Evolutionary conservation across 1,140 invertebrate genomes (phyloP).

Genomic region (Neuroterus valhalla): DNA sequence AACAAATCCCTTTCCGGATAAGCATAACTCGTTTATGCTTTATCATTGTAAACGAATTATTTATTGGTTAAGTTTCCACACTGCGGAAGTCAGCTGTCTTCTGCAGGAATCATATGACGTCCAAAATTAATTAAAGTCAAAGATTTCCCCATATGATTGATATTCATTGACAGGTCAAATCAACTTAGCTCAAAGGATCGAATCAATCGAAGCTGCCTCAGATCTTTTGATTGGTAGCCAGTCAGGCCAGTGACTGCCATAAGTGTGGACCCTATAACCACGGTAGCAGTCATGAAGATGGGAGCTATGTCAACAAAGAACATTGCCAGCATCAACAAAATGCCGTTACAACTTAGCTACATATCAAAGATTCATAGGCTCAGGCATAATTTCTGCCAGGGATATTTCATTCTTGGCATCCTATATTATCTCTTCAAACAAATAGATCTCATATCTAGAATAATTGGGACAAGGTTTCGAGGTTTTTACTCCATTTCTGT

Average conservation of each 20-base stretch:
- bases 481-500: too few species aligned
- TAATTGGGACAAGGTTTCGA: too few species aligned
- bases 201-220: not conserved
- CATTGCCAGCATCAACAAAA: conserved; percentile 63
- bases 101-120: too few species aligned
- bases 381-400: conserved; percentile 2
- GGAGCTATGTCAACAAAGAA: conserved; percentile 55
- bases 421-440: too few species aligned
- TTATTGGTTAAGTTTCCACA: too few species aligned
- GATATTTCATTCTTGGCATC: not conserved
- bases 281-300: conserved; percentile 42
- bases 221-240: conserved; percentile 21
- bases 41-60: too few species aligned
- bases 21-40: too few species aligned
- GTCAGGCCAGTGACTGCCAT: conserved; percentile 12
- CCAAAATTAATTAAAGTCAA: too few species aligned
- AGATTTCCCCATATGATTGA: too few species aligned
- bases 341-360: conserved; percentile 40
- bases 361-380: conserved; percentile 26
- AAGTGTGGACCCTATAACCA: conserved; percentile 25
- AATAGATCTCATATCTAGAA: too few species aligned
- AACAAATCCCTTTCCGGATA: too few species aligned
- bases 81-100: too few species aligned
- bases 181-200: conserved; percentile 12
- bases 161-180: conserved; percentile 4